These are phyloP conservation scores for Paraplagusia blochii DNA, from an alignment of 2,113 vertebrate species.

Conservation along the genomic window DNA sequence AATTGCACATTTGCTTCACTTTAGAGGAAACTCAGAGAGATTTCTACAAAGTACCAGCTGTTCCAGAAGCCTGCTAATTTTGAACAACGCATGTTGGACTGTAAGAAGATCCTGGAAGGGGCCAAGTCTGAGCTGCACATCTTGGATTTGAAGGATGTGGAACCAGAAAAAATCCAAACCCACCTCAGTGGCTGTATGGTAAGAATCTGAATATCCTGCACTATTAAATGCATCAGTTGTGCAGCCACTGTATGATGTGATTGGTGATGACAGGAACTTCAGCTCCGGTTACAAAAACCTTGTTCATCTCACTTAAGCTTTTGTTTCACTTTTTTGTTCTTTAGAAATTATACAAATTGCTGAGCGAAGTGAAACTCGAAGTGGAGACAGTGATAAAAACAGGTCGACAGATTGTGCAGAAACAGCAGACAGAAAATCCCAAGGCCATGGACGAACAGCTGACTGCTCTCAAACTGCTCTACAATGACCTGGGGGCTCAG, in stretches of 20 bases:
- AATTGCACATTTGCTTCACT: background rate
- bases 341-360: constrained; percentile 93
- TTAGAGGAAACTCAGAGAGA: constrained; percentile 92
- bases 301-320: background rate
- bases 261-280: background rate
- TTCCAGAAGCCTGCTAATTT: constrained; percentile 99
- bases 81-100: constrained; percentile 97
- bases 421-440: constrained; percentile 96
- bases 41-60: constrained; percentile 94
- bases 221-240: background rate
- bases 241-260: too few species aligned
- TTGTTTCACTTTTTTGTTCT: background rate
- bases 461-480: constrained; percentile 92
- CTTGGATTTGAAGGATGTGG: constrained; percentile 82
- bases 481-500: constrained; percentile 95
- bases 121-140: constrained; percentile 88
- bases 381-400: constrained; percentile 99
- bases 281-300: background rate
- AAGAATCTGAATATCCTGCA: constrained; percentile 24
- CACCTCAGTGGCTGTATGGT: constrained; percentile 93
- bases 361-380: constrained; percentile 97
- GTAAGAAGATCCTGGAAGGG: constrained; percentile 86
- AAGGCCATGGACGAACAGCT: constrained; percentile 95
- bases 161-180: constrained; percentile 86
- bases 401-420: constrained; percentile 96